Evolutionary conservation across 2,113 vertebrate species (phyloP).

Genomic region (Mustela lutreola): DNA sequence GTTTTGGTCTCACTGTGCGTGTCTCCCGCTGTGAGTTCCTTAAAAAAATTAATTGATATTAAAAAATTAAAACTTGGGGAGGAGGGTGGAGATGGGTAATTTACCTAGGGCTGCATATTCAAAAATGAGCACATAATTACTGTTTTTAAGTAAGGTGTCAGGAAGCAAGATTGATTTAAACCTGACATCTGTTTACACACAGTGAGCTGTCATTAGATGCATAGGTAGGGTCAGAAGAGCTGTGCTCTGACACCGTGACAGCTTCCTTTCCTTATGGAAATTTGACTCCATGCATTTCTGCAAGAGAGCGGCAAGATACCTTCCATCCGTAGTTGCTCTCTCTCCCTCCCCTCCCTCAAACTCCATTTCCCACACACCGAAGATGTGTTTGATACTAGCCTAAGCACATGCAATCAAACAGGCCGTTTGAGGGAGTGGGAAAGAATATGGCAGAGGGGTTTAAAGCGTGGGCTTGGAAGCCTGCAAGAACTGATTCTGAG

Average conservation of each 20-base stretch:
- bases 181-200: conserved; percentile 81
- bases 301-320: not conserved
- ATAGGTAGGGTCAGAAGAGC: conserved; percentile 62
- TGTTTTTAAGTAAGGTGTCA: conserved; percentile 81
- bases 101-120: conserved; percentile 71
- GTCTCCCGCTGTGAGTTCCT: conserved; percentile 46
- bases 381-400: not conserved
- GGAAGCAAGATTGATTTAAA: conserved; percentile 81
- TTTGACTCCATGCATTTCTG: conserved; percentile 43
- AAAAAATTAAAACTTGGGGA: conserved; percentile 79
- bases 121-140: conserved; percentile 78
- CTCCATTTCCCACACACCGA: not conserved
- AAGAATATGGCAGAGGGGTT: not conserved
- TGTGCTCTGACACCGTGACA: not conserved
- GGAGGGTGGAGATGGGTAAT: conserved; percentile 71
- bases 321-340: not conserved
- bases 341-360: not conserved
- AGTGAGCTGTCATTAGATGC: conserved; percentile 71
- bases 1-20: conserved; percentile 2
- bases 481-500: not conserved
- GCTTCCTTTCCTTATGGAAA: conserved; percentile 57
- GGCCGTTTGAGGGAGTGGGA: not conserved
- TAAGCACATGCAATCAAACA: not conserved
- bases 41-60: conserved; percentile 77
- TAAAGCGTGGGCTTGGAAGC: not conserved